Evolutionary conservation across 2,888 invertebrate genomes (phyloP).

Genomic region (Harmothoe impar): DNA sequence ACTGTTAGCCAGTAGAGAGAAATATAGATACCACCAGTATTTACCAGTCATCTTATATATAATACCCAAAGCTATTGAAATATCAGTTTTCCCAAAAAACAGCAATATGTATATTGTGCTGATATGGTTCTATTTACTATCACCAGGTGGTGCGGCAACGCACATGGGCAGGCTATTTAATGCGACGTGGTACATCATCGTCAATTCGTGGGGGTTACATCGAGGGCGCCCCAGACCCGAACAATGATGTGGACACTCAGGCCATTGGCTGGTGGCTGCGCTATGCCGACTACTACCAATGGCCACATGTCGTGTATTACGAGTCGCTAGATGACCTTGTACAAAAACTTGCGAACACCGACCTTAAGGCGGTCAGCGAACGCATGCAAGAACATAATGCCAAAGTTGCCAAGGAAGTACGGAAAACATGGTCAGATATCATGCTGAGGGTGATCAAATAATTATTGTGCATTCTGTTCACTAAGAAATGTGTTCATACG

Average conservation of each 20-base stretch:
- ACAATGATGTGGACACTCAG: slow-evolving; percentile 70
- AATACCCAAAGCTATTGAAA: too few species aligned
- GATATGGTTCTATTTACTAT: not conserved
- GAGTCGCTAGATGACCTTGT: slow-evolving; percentile 70
- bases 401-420: slow-evolving; percentile 65
- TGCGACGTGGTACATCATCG: slow-evolving; percentile 60
- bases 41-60: too few species aligned
- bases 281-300: slow-evolving; percentile 72
- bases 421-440: slow-evolving; percentile 69
- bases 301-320: slow-evolving; percentile 72
- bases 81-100: too few species aligned
- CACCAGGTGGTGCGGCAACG: slow-evolving; percentile 70
- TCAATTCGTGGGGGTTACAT: slow-evolving; percentile 64
- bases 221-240: slow-evolving; percentile 67
- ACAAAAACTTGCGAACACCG: slow-evolving; percentile 69
- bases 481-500: too few species aligned
- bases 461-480: not conserved
- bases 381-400: slow-evolving; percentile 70
- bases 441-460: slow-evolving; percentile 63
- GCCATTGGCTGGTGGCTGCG: slow-evolving; percentile 70
- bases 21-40: too few species aligned
- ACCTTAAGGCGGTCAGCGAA: slow-evolving; percentile 70
- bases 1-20: too few species aligned
- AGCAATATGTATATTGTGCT: too few species aligned
- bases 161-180: slow-evolving; percentile 69